phyloP scores from a whole-genome alignment of 2,113 vertebrate genomes.

The Aptenodytes patagonicus region DNA sequence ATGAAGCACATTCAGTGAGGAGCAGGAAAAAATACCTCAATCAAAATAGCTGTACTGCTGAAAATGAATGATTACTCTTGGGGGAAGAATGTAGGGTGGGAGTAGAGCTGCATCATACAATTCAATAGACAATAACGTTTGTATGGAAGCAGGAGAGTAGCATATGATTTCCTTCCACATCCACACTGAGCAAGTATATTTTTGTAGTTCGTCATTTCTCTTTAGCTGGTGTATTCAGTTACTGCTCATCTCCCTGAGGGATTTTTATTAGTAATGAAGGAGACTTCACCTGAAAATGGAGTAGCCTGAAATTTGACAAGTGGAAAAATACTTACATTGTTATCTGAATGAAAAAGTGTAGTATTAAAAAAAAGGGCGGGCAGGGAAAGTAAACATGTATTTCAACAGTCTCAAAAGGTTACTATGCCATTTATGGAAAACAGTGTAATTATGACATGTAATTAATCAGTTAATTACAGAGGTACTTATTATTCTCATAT shows the following conservation, averaged over 20 bases:
- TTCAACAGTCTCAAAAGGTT: neutral
- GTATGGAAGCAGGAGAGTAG: neutral
- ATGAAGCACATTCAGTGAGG: neutral
- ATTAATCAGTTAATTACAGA: constrained; percentile 9
- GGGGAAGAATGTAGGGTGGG: neutral
- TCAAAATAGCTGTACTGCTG: neutral
- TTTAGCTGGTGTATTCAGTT: constrained; percentile 26
- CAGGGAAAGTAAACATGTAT: neutral
- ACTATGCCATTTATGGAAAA: neutral
- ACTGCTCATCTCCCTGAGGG: constrained; percentile 19
- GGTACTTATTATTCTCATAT: neutral
- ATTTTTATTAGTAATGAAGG: constrained; percentile 41
- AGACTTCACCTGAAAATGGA: constrained; percentile 42
- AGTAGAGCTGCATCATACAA: neutral
- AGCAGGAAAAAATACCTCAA: neutral
- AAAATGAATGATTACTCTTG: constrained; percentile 23
- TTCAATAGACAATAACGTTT: neutral
- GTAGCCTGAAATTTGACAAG: constrained; percentile 29
- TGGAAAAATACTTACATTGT: constrained; percentile 19
- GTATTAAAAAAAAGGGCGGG: neutral
- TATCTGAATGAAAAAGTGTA: neutral
- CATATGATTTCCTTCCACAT: constrained; percentile 18
- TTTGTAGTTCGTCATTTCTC: constrained; percentile 38
- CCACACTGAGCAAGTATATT: neutral
- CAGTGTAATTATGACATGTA: neutral